Base-by-base conservation (phyloP, 2,888 invertebrate species). In the Furcula furcula region DNA sequence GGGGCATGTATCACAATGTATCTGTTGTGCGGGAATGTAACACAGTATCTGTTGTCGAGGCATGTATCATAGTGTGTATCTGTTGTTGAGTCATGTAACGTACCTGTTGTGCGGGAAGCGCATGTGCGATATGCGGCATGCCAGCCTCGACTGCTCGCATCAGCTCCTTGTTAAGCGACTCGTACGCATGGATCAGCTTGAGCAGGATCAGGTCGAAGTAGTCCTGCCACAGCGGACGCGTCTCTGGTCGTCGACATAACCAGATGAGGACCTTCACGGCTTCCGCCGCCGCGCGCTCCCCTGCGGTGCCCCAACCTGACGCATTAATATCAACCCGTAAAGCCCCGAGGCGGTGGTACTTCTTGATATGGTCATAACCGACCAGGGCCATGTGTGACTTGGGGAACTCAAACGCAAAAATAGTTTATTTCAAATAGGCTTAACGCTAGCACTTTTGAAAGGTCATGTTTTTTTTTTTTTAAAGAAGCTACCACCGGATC, bases 191-290 rank as follows among this genome's bases (percentile, higher is more conserved):
- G 55, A 98, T 92, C 7, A 98, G 94, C 80, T 95, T 94, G 31
- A 98, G 88, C 34, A 97, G 92, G 21, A 98, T 94, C 34, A 98
- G 91, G 88, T 99, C 98, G 35, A 96, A 94, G 87, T 96, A 98
- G 64, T 94, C 94, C 49, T 93, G 91, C 92, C 98, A 98, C 55
- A 93, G 93, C 39, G 93, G 90, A 25, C 95, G 89, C 57, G 96
- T 91, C 69, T 93, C 92, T 20, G 92, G 91, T 34, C 94, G 92
- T 46, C 95, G 92, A 58, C 98, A 92, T 68, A 98, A 93, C 86
- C 97, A 97, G 42, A 95, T 92, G 25, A 98, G 89, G 11, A 95
- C 95, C 63, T 94, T 92, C 31, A 97, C 91, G 0, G 96, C 95
- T 40, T 94, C 91, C 0, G 93, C 92, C 28, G 96, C 92, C 3